Evolutionary conservation across 1,140 invertebrate genomes (phyloP), one percentile per base, ranked within the genome.

Genomic region (Spodoptera litura): DNA sequence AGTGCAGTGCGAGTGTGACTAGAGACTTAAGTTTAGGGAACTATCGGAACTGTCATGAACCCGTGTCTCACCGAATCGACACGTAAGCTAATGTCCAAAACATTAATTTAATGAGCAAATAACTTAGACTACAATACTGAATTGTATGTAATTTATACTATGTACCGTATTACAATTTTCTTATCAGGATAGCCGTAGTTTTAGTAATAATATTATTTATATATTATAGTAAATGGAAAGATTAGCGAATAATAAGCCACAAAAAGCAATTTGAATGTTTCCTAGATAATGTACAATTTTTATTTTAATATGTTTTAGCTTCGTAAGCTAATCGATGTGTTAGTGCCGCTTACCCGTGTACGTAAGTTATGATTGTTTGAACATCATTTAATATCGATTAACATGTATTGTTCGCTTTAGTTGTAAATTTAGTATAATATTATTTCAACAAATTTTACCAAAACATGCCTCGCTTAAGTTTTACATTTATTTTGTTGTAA

Each of bases 401-500:
- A 81, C 62, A 87, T 74, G 66, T 44, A 44, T 44, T 44, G 38
- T 79, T 84, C 80, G 81, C 82, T 88, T 87, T 91, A 91, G 80
- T 88, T 85, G 51, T 91, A 91, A 87, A 80, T 89, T 85, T 90
- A 89, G 80, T 86, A 79, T 92, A 89, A 89, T 44, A 44, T 89
- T 89, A 89, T 93, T 89, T 91, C 89, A 89, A 89, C 82, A 91
- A 92, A 88, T 90, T 89, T 91, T 94, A 94, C 92, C 92, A 94
- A 94, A 94, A 92, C 84, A 88, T 94, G 92, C 92, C 92, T 94
- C 92, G 92, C 92, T 94, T 93, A 93, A 88, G 89, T 92, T 94
- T 82, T 82, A 89, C 80, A 87, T 91, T 89, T 89, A 72, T 83
- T 91, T 89, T 89, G 77, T 87, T 93, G 89, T 92, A 92, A 89